Evolutionary conservation across 2,888 invertebrate genomes (phyloP).

Genomic region (Hesperia comma): DNA sequence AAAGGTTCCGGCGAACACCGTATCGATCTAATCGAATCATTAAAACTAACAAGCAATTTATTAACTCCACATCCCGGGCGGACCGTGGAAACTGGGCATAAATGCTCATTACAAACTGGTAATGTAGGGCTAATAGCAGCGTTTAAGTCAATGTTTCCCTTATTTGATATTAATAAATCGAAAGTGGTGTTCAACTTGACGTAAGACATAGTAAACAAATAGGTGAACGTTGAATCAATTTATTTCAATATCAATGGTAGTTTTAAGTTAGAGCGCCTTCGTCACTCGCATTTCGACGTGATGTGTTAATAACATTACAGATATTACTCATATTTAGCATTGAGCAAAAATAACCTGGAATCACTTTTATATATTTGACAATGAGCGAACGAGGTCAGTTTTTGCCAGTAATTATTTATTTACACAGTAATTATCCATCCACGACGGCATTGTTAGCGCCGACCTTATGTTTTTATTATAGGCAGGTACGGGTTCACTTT

Average conservation of each 20-base stretch:
- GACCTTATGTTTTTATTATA: constrained; percentile 67
- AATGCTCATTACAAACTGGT: constrained; percentile 31
- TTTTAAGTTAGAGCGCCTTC: constrained; percentile 1
- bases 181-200: constrained; percentile 15
- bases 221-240: constrained; percentile 2
- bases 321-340: constrained; percentile 38
- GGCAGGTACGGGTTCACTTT: constrained; percentile 21
- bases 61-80: constrained; percentile 27
- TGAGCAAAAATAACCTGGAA: constrained; percentile 40
- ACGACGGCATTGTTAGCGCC: constrained; percentile 71
- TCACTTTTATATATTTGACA: constrained; percentile 54
- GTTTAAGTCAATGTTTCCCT: constrained; percentile 36
- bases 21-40: constrained; percentile 73
- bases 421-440: constrained; percentile 67
- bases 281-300: constrained; percentile 12
- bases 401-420: constrained; percentile 66
- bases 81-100: constrained; percentile 27
- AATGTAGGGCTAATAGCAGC: constrained; percentile 33
- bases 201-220: constrained; percentile 23
- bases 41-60: constrained; percentile 69
- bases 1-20: constrained; percentile 73
- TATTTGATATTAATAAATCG: constrained; percentile 30
- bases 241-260: not conserved
- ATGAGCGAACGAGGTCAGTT: constrained; percentile 71
- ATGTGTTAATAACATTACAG: constrained; percentile 13